Conservation (phyloP, 2,113 vertebrate genomes). For the Rallus limicola region DNA sequence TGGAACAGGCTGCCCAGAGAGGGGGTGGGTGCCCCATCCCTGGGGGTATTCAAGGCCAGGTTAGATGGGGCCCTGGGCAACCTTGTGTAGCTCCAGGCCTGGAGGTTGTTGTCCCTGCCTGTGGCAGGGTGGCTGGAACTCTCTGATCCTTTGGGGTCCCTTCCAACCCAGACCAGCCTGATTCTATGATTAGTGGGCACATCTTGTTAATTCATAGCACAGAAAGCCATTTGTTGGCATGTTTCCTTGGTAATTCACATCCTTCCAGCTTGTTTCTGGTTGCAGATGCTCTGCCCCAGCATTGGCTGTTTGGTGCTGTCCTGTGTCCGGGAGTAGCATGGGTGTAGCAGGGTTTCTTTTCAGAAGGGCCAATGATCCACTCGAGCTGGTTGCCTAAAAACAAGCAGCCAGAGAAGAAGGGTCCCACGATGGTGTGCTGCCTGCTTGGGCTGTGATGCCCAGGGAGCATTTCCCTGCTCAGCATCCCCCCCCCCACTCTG, state of each 20-base stretch:
- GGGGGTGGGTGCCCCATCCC: too few relatives aligned
- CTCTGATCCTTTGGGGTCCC: too few relatives aligned
- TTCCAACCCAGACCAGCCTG: too few relatives aligned
- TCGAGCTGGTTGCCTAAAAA: not conserved
- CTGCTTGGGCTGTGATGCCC: rapidly evolving
- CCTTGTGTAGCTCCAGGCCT: too few relatives aligned
- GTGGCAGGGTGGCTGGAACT: too few relatives aligned
- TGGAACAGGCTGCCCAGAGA: too few relatives aligned
- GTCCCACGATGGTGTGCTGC: rapidly evolving
- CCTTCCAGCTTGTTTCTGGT: not conserved
- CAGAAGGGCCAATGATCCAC: rapidly evolving
- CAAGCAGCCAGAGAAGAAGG: rapidly evolving
- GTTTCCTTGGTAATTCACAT: rapidly evolving
- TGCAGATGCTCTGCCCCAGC: not conserved
- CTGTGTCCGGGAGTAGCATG: rapidly evolving
- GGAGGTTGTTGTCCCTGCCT: too few relatives aligned
- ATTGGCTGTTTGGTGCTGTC: rapidly evolving
- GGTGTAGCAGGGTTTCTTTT: not conserved
- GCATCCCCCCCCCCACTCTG: rapidly evolving
- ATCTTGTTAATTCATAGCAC: rapidly evolving
- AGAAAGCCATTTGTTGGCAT: not conserved
- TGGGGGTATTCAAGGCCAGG: too few relatives aligned
- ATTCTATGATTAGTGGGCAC: too few relatives aligned
- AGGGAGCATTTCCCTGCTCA: not conserved
- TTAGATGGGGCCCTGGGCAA: too few relatives aligned